Evolutionary conservation across 2,113 vertebrate genomes (phyloP), one percentile per base, ranked within the genome.

Genomic region (Notarius quadriscutis): DNA sequence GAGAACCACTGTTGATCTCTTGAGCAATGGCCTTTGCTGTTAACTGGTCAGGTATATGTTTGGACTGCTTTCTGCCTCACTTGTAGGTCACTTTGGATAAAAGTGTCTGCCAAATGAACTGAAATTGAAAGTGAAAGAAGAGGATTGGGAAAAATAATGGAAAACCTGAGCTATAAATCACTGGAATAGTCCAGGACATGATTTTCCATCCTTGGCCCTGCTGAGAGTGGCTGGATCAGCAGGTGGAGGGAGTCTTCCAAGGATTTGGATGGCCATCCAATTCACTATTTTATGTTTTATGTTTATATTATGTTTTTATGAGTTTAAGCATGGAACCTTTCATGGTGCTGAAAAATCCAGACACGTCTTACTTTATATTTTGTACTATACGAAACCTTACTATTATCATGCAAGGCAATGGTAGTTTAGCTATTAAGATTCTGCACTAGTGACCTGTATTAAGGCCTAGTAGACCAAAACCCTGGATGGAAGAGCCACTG

Each of bases 131-230:
- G 57, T 77, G 74, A 77, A 51, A 50, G 71, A 22, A 74, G 34
- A 74, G 34, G 17, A 34, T 41, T 72, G 34, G 71, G 71, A 50
- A 74, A 74, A 53, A 80, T 72, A 15, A 48, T 34, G 30, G 57
- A 85, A 30, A 27, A 17, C 48, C 57, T 27, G n/a, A 55, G 48
- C 5, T 85, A 48, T 48, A 63, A 63, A 77, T 71, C 71, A 63
- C 72, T 50, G 48, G 60, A 86, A 84, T 17, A 81, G 71, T 27
- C 75, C n/a, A 12, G 74, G 51, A 58, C n/a, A 15, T 84, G 71
- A 57, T 87, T 87, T 85, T 81, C 65, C 88, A 84, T 82, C 75
- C 57, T 51, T 17, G 30, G 53, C 34, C 82, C 75, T 83, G 27
- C 22, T 65, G 81, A 80, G 85, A 74, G 65, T 79, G 41, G 63